Evolutionary conservation across 2,797 vertebrate species (phyloP), one percentile per base, ranked within the genome.

Genomic region (Crypturellus tataupa): DNA sequence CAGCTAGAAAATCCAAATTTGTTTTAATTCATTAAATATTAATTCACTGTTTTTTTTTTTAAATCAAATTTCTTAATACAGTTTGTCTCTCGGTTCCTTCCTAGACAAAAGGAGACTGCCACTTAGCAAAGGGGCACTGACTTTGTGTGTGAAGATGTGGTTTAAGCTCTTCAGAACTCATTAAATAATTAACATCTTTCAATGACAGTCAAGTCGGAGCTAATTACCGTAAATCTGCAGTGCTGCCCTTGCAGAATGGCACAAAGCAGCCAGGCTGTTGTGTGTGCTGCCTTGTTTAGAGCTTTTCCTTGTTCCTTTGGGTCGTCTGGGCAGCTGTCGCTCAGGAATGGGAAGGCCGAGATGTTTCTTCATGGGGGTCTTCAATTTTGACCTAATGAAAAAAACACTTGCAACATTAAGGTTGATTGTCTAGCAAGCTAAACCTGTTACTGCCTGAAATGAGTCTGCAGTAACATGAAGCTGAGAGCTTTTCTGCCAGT

Each of bases 151-250:
- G 47, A 53, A 89, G 89, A 68, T 7, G 3, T 7, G 71, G 7
- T 6, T 60, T 86, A 81, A 89, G 4, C 9, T 73, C 56, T 93
- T 91, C 12, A 83, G 89, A 95, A 55, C 14, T 77, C 49, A 86
- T 89, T 84, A 90, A 85, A 76, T 75, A 92, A 93, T 73, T 94
- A 80, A 76, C 6, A 59, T 3, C 76, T 93, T 95, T 80, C 29
- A 90, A 31, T 31, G 46, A 64, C 20, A 85, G 70, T 91, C 76
- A 89, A 92, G 62, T 86, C 40, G 75, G n/a, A 84, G 29, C 17
- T 40, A 85, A 95, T 91, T 87, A 35, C 2, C 63, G 39, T 56
- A 71, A 20, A 82, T 83, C 27, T 62, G 35, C 39, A 79, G 75
- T 86, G 5, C 11, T 1, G 91, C 84, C 27, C 33, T 77, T 90